These are phyloP conservation scores for Rapana venosa DNA, from an alignment of 2,888 invertebrate genomes.

Conservation along the genomic window DNA sequence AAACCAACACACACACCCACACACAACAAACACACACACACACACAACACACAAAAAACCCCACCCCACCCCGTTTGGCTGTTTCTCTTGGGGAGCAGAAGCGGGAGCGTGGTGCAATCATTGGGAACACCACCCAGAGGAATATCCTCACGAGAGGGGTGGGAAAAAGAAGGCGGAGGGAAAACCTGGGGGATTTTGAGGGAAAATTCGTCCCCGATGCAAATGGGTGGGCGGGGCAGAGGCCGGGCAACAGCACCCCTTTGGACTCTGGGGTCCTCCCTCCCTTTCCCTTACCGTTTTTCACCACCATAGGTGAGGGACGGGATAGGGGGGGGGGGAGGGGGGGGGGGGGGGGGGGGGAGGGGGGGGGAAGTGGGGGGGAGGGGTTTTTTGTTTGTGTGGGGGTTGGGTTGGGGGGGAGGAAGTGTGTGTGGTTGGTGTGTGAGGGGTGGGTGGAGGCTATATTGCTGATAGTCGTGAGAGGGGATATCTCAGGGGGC, in stretches of 20 bases:
- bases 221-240: constrained; percentile 83
- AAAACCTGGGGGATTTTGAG: constrained; percentile 71
- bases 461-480: too few species aligned
- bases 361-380: too few species aligned
- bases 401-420: too few species aligned
- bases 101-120: constrained; percentile 60
- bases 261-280: constrained; percentile 91
- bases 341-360: background rate
- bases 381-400: too few species aligned
- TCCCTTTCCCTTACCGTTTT: constrained; percentile 89
- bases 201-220: constrained; percentile 83
- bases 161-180: constrained; percentile 51
- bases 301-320: constrained; percentile 92
- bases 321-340: background rate
- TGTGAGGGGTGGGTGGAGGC: too few species aligned
- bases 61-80: background rate
- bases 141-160: constrained; percentile 57
- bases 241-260: constrained; percentile 80
- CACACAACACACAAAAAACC: background rate
- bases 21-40: too few species aligned
- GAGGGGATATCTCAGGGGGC: too few species aligned
- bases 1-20: background rate
- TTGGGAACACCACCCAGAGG: constrained; percentile 56
- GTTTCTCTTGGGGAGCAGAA: constrained; percentile 70
- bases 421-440: too few species aligned